Evolutionary conservation across 2,113 vertebrate species (phyloP).

Genomic region (Lontra canadensis): DNA sequence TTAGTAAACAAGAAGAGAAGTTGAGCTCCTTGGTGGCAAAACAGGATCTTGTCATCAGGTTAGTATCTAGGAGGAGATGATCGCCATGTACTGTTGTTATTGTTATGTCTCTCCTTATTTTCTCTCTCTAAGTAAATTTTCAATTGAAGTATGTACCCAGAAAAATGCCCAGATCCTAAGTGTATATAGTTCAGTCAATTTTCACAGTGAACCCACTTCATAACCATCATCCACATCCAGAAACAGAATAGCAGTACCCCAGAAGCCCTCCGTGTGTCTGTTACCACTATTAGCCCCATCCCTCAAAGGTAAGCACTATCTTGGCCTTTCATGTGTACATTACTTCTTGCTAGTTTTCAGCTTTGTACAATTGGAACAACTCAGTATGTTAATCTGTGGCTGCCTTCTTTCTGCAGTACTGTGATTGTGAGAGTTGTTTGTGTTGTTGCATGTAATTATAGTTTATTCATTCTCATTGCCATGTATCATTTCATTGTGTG

Average conservation of each 20-base stretch:
- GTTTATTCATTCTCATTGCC: background rate
- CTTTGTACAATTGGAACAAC: background rate
- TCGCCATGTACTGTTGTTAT: background rate
- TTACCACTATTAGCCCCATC: background rate
- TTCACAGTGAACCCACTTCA: background rate
- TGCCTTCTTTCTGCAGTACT: background rate
- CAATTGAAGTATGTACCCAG: background rate
- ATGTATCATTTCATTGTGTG: background rate
- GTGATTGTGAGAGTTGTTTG: background rate
- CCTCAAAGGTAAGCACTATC: background rate
- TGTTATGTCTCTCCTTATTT: background rate
- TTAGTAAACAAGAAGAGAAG: constrained; percentile 87
- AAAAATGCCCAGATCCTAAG: background rate
- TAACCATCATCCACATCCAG: background rate
- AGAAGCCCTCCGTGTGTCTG: background rate
- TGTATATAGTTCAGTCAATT: background rate
- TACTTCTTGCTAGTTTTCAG: background rate
- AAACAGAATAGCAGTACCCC: background rate
- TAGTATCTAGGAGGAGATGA: constrained; percentile 47
- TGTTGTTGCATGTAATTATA: background rate
- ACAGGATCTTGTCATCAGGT: constrained; percentile 96
- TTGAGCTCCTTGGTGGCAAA: constrained; percentile 91
- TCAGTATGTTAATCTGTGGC: background rate
- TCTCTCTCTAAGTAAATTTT: background rate
- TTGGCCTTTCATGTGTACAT: background rate